Base-by-base conservation (phyloP, 2,113 vertebrate genomes). In the Pelvicachromis taeniatus region DNA sequence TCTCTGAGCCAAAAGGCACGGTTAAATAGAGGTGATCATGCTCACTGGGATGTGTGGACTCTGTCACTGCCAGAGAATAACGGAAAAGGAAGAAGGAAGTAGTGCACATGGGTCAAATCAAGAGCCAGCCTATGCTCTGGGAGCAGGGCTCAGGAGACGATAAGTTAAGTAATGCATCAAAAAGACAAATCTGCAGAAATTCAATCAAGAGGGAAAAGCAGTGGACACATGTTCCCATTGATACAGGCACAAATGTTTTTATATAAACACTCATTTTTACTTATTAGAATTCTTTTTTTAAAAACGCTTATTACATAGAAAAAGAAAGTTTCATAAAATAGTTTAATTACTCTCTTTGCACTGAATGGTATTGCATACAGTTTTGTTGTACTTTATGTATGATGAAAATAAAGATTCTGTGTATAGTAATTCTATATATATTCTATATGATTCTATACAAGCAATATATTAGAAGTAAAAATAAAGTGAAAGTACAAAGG, bases 1-100 rank as follows among this genome's bases (percentile, higher is more conserved):
- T 59, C 81, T 70, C 75, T 58, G 65, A 89, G 92, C 73, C 84
- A 84, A 85, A 91, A 77, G 81, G 35, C 84, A 85, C 88, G 89
- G 92, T 95, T 94, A 96, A 94, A 94, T 94, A 87, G 94, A 61
- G 91, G 85, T 84, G 91, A 89, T 77, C 53, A 81, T 84, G 82
- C 26, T 89, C 84, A 85, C 82, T 84, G 88, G 89, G 78, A 63
- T 86, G 89, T 81, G 73, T 81, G 87, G 21, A 82, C 82, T 85
- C 85, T 80, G 91, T 56, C 88, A 88, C 54, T 88, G 91, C 65
- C 90, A 89, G 78, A 89, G 77, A 63, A 83, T 50, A 87, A 77
- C 82, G 95, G 95, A 95, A 96, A 91, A 92, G 95, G 95, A 96
- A 96, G 87, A 91, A 86, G 95, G 88, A 95, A 93, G 92, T 89